Evolutionary conservation across 2,888 invertebrate genomes (phyloP).

Genomic region (Caenorhabditis becei): DNA sequence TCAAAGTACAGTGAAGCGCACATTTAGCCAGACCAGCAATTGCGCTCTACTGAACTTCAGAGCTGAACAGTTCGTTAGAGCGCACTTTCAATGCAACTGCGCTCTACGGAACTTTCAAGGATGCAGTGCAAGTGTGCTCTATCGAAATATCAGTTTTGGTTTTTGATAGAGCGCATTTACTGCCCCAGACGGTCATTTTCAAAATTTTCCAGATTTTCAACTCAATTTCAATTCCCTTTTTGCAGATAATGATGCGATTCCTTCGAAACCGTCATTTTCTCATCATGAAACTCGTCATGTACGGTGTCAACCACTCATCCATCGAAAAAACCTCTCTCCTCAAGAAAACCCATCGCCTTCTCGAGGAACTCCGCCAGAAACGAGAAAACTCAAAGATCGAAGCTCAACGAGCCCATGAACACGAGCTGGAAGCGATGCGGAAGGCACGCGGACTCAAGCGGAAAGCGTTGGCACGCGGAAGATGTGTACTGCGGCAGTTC

Average conservation of each 20-base stretch:
- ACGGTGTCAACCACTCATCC: slow-evolving; percentile 17
- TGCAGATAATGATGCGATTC: slow-evolving; percentile 46
- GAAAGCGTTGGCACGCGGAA: not conserved
- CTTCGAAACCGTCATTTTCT: slow-evolving; percentile 34
- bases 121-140: too few relatives aligned
- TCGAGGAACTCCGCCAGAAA: not conserved
- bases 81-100: too few relatives aligned
- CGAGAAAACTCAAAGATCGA: not conserved
- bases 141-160: too few relatives aligned
- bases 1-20: too few relatives aligned
- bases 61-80: too few relatives aligned
- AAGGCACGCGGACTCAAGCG: not conserved
- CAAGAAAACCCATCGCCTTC: not conserved
- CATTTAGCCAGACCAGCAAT: too few relatives aligned
- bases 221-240: not conserved
- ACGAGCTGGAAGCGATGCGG: not conserved
- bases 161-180: too few relatives aligned
- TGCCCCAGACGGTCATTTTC: too few relatives aligned
- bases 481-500: too few relatives aligned
- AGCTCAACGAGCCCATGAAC: not conserved
- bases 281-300: slow-evolving; percentile 32
- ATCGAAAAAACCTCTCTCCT: slow-evolving; percentile 7
- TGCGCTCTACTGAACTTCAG: too few relatives aligned
- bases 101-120: too few relatives aligned
- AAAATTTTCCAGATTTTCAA: not conserved